phyloP scores from a whole-genome alignment of 37 sponge, comb jelly and placozoan species.

The Theonella swinhoei region DNA sequence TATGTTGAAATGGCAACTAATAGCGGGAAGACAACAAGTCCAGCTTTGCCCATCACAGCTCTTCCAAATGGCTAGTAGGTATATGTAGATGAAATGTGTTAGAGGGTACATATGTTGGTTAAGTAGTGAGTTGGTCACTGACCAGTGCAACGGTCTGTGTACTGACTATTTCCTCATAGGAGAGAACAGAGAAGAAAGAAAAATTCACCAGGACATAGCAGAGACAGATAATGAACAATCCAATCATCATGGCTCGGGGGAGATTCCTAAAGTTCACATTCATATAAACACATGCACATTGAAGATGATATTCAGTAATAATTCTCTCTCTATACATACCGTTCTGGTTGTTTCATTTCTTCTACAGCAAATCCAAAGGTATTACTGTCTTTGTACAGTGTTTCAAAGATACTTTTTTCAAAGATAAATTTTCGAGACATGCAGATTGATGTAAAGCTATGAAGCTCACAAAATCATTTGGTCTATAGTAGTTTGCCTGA shows the following conservation, averaged over 20 bases:
- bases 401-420: too few species aligned
- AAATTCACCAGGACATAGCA: conserved; percentile 76
- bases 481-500: too few species aligned
- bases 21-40: conserved; percentile 69
- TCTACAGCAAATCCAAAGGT: conserved; percentile 45
- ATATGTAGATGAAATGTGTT: too few species aligned
- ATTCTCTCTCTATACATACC: too few species aligned
- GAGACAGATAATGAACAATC: conserved; percentile 47
- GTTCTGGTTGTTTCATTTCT: conserved; percentile 48
- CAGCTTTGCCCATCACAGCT: conserved; percentile 44
- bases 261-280: conserved; percentile 54
- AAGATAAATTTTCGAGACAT: too few species aligned
- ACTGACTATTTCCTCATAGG: conserved; percentile 25
- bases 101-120: too few species aligned
- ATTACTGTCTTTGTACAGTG: too few species aligned
- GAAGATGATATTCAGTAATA: too few species aligned
- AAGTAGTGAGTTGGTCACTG: too few species aligned
- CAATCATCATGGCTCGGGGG: conserved; percentile 50
- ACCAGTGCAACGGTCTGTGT: conserved; percentile 73
- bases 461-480: too few species aligned
- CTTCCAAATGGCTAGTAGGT: conserved; percentile 72
- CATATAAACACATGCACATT: too few species aligned
- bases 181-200: conserved; percentile 72
- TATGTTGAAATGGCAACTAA: conserved; percentile 68
- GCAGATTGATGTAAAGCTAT: too few species aligned